phyloP scores from a whole-genome alignment of 2,113 vertebrate species.

The Vulpes lagopus region DNA sequence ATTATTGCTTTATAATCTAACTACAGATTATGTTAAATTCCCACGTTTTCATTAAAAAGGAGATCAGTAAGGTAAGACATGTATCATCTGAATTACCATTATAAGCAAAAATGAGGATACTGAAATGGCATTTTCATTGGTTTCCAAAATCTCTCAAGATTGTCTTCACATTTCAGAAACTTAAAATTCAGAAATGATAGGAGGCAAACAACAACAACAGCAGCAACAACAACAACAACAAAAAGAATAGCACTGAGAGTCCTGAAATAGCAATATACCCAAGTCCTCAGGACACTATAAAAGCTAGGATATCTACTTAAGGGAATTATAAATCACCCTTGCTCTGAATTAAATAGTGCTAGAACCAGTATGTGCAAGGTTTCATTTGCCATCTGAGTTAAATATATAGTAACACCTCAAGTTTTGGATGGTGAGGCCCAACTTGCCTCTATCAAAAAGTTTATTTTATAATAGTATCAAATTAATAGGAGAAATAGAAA shows the following conservation, averaged over 20 bases:
- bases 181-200: background rate
- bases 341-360: background rate
- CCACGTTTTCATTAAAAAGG: background rate
- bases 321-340: background rate
- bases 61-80: background rate
- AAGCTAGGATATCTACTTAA: background rate
- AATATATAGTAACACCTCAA: background rate
- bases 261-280: background rate
- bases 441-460: background rate
- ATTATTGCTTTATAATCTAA: background rate
- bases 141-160: background rate
- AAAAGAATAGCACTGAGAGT: background rate
- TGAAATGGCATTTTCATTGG: background rate
- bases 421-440: background rate
- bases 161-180: background rate
- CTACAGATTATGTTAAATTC: background rate
- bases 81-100: background rate
- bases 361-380: accelerated
- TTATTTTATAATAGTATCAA: background rate
- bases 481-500: background rate
- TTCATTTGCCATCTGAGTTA: background rate
- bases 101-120: background rate
- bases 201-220: background rate
- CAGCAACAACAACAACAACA: background rate
- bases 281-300: background rate